Base-by-base conservation (phyloP, 1,140 invertebrate genomes). In the Trachymyrmex septentrionalis region DNA sequence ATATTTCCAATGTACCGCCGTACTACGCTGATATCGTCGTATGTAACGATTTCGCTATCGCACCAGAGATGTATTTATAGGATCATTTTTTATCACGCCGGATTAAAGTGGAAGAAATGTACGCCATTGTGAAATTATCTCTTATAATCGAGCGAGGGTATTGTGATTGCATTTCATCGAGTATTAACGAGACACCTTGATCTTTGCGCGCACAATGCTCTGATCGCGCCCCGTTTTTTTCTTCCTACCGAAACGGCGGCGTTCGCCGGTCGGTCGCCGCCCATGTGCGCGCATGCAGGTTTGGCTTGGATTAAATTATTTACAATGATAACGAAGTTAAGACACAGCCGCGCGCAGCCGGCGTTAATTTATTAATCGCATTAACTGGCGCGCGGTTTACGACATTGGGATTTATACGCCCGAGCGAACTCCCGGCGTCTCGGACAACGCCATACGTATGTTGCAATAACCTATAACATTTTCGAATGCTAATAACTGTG, bases 391-490 rank as follows among this genome's bases (percentile, higher is more conserved):
- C 55, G 53, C 34, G 38, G 10, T 82, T 88, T 66, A 63, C 66
- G 87, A 84, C 77, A 27, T 44, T 27, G 19, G 44, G 53, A 86
- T 86, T 88, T 88, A 86, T 59, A 34, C 61, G 48, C 12, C 38
- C 63, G 85, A 63, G 76, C 59, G 73, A 44, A 27, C 34, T 57
- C 72, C 27, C 72, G 67, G 12, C 27, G 76, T 73, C 78, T 48
- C 24, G 53, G 21, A 38, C 19, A 80, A 24, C 48, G 85, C 72
- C 38, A 44, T 86, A 81, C 61, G 34, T 44, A 85, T 92, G 88
- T 91, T 78, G 92, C 86, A 93, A 92, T 71, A 67, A 34, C 63
- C 57, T 89, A 85, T 90, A 93, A 92, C 90, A 93, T 92, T 93
- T 92, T 92, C 87, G 91, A 91, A 94, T 93, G 87, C 88, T 91